Evolutionary conservation across 2,113 vertebrate species (phyloP), one percentile per base, ranked within the genome.

Genomic region (Pyrgilauda ruficollis): DNA sequence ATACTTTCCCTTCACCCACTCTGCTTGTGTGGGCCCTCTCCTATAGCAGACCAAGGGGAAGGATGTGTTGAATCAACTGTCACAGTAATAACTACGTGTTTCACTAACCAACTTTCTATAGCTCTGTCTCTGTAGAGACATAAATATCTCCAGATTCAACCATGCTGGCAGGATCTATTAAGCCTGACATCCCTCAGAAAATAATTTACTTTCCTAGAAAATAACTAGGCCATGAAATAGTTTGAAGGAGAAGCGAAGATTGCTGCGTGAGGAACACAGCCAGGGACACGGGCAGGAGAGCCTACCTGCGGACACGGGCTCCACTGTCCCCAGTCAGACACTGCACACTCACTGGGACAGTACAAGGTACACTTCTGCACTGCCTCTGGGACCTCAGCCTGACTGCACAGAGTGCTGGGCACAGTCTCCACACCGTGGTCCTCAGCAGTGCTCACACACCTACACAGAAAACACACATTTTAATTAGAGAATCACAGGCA

Each of bases 301-400:
- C 96, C 97, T 98, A 99, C 99, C 98, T 97, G 97, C 3, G 98
- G 98, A 92, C 99, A 99, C 13, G 53, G 91, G 97, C 97, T 99
- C 99, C 99, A 99, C 2, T 95, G 97, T 82, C 98, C 99, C 99
- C 99, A 99, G 30, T 98, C 97, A 28, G 99, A 98, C 97, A 99
- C 96, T 9, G 99, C 99, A 55, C 99, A 99, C 90, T 99, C 98
- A 31, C 83, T 97, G 74, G 99, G 98, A 83, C 99, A 99, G 70
- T 98, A 98, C 75, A 99, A 95, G 47, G 96, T 98, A 83, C 99
- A 99, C 68, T 98, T 97, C 93, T 98, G 99, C 37, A 89, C 97
- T 85, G 92, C 95, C 7, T 97, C 89, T 15, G 98, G 99, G 47
- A 96, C 97, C 84, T 99, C 98, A 27, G 98, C 97, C 69, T 98